A percentile compares a stretch with the other conserved stretches of the same genome.
Conservation (phyloP, 53 echinoderm and acorn worm genomes). For the Luidia sarsii region DNA sequence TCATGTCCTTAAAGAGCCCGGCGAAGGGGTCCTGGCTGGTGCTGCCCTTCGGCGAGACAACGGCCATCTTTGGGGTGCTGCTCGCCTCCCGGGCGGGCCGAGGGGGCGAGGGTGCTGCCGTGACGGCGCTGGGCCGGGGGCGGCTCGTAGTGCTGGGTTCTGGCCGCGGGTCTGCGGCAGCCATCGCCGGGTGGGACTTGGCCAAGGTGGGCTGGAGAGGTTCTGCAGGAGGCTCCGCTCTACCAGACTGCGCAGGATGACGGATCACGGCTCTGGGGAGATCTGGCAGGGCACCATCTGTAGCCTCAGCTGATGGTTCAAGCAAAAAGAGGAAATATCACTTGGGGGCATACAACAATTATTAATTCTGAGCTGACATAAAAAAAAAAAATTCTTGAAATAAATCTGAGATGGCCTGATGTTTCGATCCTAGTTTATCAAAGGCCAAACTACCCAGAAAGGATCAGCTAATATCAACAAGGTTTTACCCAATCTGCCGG, state of each 20-base stretch:
- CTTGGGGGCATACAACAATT: no score
- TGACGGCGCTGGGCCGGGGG: neutral
- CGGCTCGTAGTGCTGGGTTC: neutral
- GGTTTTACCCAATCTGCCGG: no score
- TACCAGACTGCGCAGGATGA: neutral
- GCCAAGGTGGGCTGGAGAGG: neutral
- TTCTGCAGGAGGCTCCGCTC: neutral
- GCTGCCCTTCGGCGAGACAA: constrained; percentile 3
- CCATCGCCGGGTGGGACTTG: neutral
- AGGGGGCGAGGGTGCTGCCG: neutral
- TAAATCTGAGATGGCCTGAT: no score
- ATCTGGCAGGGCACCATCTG: neutral
- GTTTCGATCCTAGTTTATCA: no score
- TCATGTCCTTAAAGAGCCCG: constrained; percentile 74
- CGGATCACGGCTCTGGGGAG: constrained; percentile 4
- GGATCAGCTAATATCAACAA: no score
- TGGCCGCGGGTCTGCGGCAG: neutral
- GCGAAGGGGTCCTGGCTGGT: constrained; percentile 65
- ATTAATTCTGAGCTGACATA: no score
- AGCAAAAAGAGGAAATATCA: no score
- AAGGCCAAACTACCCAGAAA: no score
- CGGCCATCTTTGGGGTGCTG: constrained; percentile 3
- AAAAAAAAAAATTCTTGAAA: no score
- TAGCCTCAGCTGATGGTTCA: neutral
- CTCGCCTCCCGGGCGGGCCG: neutral